A percentile compares a stretch with the other conserved stretches of the same genome.
These are phyloP conservation scores for Megaceryle maxima DNA, from an alignment of 2,113 vertebrate genomes.

Conservation along the genomic window DNA sequence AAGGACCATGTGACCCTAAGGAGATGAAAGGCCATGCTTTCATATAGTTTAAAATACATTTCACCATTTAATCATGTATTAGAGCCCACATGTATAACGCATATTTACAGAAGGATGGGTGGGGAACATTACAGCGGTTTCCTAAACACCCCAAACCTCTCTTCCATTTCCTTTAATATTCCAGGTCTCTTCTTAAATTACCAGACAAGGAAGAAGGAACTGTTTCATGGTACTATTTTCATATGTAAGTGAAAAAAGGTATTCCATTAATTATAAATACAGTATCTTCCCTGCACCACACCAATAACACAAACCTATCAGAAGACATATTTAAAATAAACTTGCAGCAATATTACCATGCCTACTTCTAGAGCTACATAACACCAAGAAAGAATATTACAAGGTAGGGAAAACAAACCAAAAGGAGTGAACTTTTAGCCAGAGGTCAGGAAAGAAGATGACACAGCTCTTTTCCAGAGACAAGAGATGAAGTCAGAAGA, in stretches of 20 bases:
- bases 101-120: neutral
- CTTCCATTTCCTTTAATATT: neutral
- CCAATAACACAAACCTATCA: neutral
- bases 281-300: neutral
- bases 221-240: neutral
- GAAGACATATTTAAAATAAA: neutral
- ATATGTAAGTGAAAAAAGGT: neutral
- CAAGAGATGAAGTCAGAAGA: neutral
- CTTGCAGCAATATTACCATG: neutral
- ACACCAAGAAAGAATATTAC: neutral
- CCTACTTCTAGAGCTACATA: neutral
- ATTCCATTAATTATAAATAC: neutral
- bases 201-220: neutral
- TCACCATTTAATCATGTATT: neutral
- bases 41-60: neutral
- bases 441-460: neutral
- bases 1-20: slow-evolving; percentile 87
- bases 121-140: neutral
- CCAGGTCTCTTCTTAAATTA: neutral
- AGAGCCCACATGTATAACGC: neutral
- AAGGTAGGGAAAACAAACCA: neutral
- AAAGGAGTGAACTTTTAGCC: neutral
- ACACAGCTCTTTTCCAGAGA: neutral
- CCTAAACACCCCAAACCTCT: neutral
- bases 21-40: slow-evolving; percentile 3